Base-by-base conservation (phyloP, 2,888 invertebrate species). In the Apeira syringaria region DNA sequence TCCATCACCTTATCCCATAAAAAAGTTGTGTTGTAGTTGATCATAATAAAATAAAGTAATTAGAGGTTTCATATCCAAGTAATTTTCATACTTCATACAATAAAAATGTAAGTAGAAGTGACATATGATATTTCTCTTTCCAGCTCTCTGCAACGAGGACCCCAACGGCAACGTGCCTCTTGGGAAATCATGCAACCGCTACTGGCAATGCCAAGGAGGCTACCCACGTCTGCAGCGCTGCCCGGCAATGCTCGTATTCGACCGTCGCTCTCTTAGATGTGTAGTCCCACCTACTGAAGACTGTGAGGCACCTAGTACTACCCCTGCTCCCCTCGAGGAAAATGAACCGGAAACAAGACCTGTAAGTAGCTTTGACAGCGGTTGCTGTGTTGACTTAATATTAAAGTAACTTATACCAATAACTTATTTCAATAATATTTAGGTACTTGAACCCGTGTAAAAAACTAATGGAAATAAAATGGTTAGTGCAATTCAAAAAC, bases 171-270 rank as follows among this genome's bases (percentile, higher is more conserved):
- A 97, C 81, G 97, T 97, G 6, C 95, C 97, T 0, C 91, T 97
- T 6, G 97, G 97, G 61, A 97, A 97, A 81, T 97, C 97, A 35
- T 97, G 97, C 92, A 97, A 97, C 89, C 92, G 97, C 7, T 97
- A 97, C 87, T 97, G 97, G 97, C 96, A 97, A 73, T 97, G 97
- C 74, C 97, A 97, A 74, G 97, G 97, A 3, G 97, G 97, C 0
- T 97, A 97, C 81, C 97, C 97, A 3, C 94, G 97, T 42, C 93
- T 97, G 3, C 97, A 97, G 74, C 91, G 97, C 33, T 97, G 97
- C 74, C 97, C 97, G 0, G 97, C 97, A 22, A 97, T 96, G 95
- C 82, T 97, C 68, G 97, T 97, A 5, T 97, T 97, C 85, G 97
- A 97, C 85, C 91, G 93, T 59, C 91, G 95, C 54, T 95, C 96